These are phyloP conservation scores for Ridgeia piscesae DNA, from an alignment of 1,140 invertebrate species.

Conservation along the genomic window DNA sequence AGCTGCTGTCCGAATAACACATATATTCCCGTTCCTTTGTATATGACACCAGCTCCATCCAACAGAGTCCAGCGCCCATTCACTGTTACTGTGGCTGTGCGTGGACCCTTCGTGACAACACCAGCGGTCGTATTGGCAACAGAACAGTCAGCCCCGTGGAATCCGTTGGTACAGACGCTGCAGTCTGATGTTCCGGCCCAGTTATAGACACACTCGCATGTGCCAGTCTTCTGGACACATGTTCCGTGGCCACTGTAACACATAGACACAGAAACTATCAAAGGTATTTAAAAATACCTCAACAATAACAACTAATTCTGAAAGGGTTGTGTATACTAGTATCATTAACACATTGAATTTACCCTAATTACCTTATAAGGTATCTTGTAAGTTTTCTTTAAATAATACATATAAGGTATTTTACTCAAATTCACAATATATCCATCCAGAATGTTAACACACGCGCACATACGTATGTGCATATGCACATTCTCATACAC, in stretches of 20 bases:
- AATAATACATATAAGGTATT: too few species aligned
- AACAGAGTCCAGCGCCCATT: not conserved
- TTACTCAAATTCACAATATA: not conserved
- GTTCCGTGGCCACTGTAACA: constrained; percentile 28
- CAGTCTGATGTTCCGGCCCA: constrained; percentile 35
- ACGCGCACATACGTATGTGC: too few species aligned
- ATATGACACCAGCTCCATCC: constrained; percentile 8
- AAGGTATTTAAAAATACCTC: not conserved
- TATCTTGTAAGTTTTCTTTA: too few species aligned
- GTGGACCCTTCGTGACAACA: constrained; percentile 33
- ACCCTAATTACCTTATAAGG: too few species aligned
- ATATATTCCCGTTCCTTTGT: not conserved
- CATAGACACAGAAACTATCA: not conserved
- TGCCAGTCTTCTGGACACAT: constrained; percentile 32
- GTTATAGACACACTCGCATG: constrained; percentile 33
- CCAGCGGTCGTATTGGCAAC: constrained; percentile 9
- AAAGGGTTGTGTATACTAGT: too few species aligned
- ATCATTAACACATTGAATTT: too few species aligned
- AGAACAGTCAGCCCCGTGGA: not conserved
- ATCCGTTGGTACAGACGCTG: constrained; percentile 32
- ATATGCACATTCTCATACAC: not conserved
- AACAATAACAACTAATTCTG: not conserved
- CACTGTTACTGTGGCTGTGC: not conserved
- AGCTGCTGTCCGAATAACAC: not conserved
- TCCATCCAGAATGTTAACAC: too few species aligned